Evolutionary conservation across 1,140 invertebrate species (phyloP).

Genomic region (Pogonomyrmex barbatus): DNA sequence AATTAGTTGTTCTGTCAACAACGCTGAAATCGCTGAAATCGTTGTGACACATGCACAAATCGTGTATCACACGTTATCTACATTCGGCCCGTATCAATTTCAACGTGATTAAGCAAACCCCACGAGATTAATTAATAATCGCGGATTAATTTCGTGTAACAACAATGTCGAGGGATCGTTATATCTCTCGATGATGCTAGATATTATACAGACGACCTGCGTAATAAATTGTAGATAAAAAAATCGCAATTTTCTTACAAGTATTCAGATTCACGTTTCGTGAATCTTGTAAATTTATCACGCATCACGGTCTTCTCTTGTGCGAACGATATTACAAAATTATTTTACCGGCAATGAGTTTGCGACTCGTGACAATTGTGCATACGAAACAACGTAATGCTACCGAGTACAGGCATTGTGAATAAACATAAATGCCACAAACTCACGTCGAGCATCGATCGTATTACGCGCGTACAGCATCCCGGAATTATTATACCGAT

Average conservation of each 20-base stretch:
- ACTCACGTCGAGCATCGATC: background rate
- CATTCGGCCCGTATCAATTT: background rate
- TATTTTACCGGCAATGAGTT: background rate
- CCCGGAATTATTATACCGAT: constrained; percentile 20
- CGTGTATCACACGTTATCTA: constrained; percentile 40
- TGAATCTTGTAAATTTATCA: constrained; percentile 25
- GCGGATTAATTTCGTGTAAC: constrained; percentile 3
- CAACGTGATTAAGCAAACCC: background rate
- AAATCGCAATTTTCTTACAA: too few relatives aligned
- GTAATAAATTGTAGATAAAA: background rate
- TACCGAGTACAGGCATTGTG: background rate
- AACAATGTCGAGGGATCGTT: background rate
- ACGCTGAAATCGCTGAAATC: constrained; percentile 43
- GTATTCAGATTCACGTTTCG: too few relatives aligned
- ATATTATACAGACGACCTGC: background rate
- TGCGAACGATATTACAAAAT: background rate
- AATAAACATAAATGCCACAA: constrained; percentile 24
- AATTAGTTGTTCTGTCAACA: constrained; percentile 60
- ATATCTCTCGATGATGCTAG: background rate
- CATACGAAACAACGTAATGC: background rate
- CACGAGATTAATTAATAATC: too few relatives aligned
- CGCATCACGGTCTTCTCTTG: background rate
- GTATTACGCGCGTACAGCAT: constrained; percentile 4
- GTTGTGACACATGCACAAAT: constrained; percentile 29
- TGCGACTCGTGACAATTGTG: background rate